Evolutionary conservation across 2,888 invertebrate genomes (phyloP), one percentile per base, ranked within the genome.

Genomic region (Ctena decussata): DNA sequence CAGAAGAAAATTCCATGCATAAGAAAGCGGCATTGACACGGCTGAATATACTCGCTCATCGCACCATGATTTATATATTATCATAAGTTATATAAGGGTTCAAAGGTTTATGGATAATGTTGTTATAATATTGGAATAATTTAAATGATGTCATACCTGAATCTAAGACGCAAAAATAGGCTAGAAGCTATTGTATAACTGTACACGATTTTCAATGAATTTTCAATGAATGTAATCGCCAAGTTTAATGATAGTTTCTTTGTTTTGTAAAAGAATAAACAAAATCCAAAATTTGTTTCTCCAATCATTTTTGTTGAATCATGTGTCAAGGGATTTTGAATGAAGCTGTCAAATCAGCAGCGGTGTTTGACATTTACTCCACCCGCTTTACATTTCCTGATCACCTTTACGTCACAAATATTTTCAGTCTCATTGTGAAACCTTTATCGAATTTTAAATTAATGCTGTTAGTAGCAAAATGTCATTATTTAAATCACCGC

Each of bases 1-100:
- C 65, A 65, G 35, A 65, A 65, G 65, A 65, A 65, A 65, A 65
- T 21, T 65, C 65, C 65, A 65, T 65, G 65, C 65, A 65, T 65
- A 35, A 65, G 65, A 65, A 65, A 35, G 32, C 65, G 24, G 18
- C 65, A 65, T 18, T 65, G 65, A 35, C 65, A 65, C 65, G 65
- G 65, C 35, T 65, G 65, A 3, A 32, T 65, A 65, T 30, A 30
- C 1, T 65, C 65, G 35, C 35, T 65, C 65, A 65, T 65, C 1
- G 11, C 65, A 35, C 65, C 65, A 65, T 65, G 65, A 65, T 65
- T 65, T 65, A 65, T 65, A 65, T 35, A 65, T 65, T 65, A 65
- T 3, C 65, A 65, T 65, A 65, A 65, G 65, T 65, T 65, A 65
- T 65, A 65, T 35, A 1, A 65, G 65, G 24, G 65, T 65, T 65